These are phyloP conservation scores for Megalopta genalis DNA, from an alignment of 1,140 invertebrate genomes.

Conservation along the genomic window DNA sequence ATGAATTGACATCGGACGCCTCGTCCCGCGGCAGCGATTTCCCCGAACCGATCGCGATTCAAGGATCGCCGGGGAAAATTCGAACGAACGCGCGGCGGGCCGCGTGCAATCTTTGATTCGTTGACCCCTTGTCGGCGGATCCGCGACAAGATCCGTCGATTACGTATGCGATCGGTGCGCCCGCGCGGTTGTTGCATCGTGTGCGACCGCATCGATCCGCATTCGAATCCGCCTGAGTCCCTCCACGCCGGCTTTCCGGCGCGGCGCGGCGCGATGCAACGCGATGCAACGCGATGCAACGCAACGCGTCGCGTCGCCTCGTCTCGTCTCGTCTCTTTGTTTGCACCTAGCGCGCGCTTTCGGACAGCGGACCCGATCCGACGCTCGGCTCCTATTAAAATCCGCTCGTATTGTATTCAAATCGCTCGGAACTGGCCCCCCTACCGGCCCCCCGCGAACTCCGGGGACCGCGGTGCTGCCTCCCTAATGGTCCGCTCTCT, in stretches of 20 bases:
- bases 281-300: too few relatives aligned
- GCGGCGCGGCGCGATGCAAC: background rate
- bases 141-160: constrained; percentile 48
- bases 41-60: background rate
- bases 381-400: constrained; percentile 68
- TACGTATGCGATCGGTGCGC: constrained; percentile 73
- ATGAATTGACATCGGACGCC: too few relatives aligned
- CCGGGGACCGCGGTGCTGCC: constrained; percentile 32
- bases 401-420: constrained; percentile 77
- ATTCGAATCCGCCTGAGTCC: constrained; percentile 62
- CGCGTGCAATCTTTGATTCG: constrained; percentile 59
- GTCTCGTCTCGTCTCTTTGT: constrained; percentile 63
- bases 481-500: constrained; percentile 25
- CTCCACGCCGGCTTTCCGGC: constrained; percentile 8
- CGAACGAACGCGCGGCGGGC: constrained; percentile 25
- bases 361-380: constrained; percentile 67
- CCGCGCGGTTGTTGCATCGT: constrained; percentile 70
- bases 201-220: constrained; percentile 79
- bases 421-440: constrained; percentile 63
- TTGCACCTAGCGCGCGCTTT: constrained; percentile 73
- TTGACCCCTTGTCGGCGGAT: constrained; percentile 54
- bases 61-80: constrained; percentile 44
- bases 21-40: background rate
- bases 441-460: constrained; percentile 38
- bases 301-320: too few relatives aligned